These are phyloP conservation scores for Linyphia triangularis DNA, from an alignment of 2,888 invertebrate genomes.

Conservation along the genomic window DNA sequence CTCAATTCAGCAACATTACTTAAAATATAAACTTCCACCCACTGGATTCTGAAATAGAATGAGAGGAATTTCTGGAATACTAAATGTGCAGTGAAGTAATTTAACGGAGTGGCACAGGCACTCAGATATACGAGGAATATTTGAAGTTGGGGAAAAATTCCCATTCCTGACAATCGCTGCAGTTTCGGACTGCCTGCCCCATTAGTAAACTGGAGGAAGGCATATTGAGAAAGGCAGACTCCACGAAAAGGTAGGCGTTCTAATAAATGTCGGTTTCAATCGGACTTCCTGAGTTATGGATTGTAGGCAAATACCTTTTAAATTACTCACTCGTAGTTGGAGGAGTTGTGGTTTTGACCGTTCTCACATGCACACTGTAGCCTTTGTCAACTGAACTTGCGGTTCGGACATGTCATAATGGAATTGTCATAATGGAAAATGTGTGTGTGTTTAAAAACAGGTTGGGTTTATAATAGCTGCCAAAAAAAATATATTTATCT, in stretches of 20 bases:
- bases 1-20: too few species aligned
- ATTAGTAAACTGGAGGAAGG: conserved; percentile 49
- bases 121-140: not conserved
- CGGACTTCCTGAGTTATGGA: conserved; percentile 36
- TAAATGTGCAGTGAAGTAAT: not conserved
- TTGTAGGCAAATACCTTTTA: conserved; percentile 45
- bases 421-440: too few species aligned
- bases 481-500: too few species aligned
- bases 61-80: not conserved
- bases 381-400: too few species aligned
- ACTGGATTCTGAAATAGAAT: too few species aligned
- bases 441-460: too few species aligned
- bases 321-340: conserved; percentile 29
- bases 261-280: conserved; percentile 63
- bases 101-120: not conserved
- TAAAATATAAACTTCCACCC: too few species aligned
- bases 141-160: not conserved
- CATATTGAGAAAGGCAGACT: conserved; percentile 39
- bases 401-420: too few species aligned
- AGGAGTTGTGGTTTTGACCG: conserved; percentile 20
- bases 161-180: not conserved
- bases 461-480: too few species aligned
- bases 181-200: not conserved
- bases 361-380: not conserved
- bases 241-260: conserved; percentile 1